phyloP scores from a whole-genome alignment of 2,888 invertebrate species.

The Aricia artaxerxes region DNA sequence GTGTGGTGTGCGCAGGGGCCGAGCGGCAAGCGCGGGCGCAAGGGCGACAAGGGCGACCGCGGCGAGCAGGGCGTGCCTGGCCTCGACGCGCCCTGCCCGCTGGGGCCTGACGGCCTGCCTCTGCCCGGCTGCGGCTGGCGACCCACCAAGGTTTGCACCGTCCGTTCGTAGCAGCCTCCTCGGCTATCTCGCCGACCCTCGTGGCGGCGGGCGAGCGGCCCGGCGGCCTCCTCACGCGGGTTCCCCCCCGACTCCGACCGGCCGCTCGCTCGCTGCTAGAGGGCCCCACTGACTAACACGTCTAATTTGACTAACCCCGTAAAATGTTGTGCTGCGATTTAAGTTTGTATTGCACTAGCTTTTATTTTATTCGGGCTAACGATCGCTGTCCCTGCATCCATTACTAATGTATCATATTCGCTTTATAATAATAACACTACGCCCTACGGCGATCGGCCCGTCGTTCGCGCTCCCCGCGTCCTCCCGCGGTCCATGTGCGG shows the following conservation, averaged over 20 bases:
- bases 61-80: conserved; percentile 98
- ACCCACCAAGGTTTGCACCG: conserved; percentile 85
- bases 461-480: not conserved
- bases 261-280: not conserved
- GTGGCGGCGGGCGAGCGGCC: not conserved
- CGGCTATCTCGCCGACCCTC: not conserved
- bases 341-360: not conserved
- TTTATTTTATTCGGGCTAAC: not conserved
- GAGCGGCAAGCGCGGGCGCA: conserved; percentile 92
- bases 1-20: conserved; percentile 84
- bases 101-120: conserved; percentile 97
- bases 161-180: not conserved
- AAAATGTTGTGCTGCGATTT: not conserved
- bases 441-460: not conserved
- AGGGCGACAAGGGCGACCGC: conserved; percentile 95
- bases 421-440: too few relatives aligned
- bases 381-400: not conserved
- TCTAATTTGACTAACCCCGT: not conserved
- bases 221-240: not conserved
- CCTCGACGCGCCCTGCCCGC: conserved; percentile 98
- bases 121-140: conserved; percentile 97
- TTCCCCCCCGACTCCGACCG: not conserved
- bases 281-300: not conserved
- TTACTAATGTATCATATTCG: not conserved
- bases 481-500: not conserved